A percentile compares a stretch with the other conserved stretches of the same genome.
These are phyloP conservation scores for Ernsta delagoae DNA, from an alignment of 2,888 invertebrate genomes.

Conservation along the genomic window DNA sequence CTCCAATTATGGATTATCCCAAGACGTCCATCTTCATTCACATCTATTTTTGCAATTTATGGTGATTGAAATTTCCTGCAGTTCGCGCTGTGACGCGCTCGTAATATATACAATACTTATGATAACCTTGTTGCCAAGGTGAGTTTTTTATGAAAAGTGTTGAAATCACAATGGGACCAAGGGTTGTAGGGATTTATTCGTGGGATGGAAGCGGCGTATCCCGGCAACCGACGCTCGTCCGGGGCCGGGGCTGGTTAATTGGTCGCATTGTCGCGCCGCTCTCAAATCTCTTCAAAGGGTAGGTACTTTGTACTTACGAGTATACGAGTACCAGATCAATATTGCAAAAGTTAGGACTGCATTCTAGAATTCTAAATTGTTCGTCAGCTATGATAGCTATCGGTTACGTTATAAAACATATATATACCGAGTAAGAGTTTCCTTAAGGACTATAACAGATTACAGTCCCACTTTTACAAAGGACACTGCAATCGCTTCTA, in stretches of 20 bases:
- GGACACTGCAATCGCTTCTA: no score
- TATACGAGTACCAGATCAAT: no score
- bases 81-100: constrained; percentile 8
- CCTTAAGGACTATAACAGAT: no score
- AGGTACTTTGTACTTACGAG: no score
- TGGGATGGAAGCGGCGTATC: neutral
- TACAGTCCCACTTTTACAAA: no score
- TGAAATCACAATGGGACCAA: neutral
- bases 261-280: constrained; percentile 22
- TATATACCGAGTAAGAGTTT: no score
- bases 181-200: neutral
- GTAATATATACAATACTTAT: neutral
- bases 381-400: no score
- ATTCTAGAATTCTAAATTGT: no score
- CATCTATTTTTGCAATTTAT: constrained; percentile 19
- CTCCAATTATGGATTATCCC: constrained; percentile 17
- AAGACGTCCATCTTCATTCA: constrained; percentile 21
- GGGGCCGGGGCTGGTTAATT: constrained; percentile 15
- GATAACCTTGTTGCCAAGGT: neutral
- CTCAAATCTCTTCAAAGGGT: no score
- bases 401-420: no score
- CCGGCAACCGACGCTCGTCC: constrained; percentile 21
- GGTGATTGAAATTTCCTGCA: constrained; percentile 21
- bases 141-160: neutral
- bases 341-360: no score